A percentile compares a stretch with the other conserved stretches of the same genome.
Conservation (phyloP, 2,797 vertebrate species). For the Sarcophilus harrisii region DNA sequence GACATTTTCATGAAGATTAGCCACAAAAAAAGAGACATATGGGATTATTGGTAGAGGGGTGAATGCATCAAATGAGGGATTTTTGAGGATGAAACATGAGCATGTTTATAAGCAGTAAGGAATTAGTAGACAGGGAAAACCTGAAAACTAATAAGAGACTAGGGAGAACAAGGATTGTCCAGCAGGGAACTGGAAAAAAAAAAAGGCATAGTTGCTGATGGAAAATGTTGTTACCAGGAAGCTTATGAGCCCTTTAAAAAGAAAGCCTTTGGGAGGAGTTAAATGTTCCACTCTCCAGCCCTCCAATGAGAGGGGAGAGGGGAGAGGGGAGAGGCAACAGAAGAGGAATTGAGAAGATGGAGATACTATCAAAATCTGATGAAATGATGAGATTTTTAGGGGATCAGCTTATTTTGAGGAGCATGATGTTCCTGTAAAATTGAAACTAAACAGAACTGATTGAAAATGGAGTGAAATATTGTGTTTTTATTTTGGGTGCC, state of each 20-base stretch:
- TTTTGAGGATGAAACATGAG: too few species aligned
- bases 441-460: too few species aligned
- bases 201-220: neutral
- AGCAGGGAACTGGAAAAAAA: neutral
- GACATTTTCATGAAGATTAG: too few species aligned
- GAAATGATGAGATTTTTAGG: neutral
- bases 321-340: neutral
- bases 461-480: neutral
- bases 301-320: neutral
- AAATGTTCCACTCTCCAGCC: neutral
- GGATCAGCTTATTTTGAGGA: neutral
- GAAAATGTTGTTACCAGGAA: neutral
- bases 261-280: neutral
- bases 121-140: too few species aligned
- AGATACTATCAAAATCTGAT: neutral
- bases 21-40: too few species aligned
- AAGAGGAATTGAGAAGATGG: neutral
- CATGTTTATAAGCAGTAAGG: too few species aligned
- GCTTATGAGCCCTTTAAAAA: neutral
- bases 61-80: too few species aligned
- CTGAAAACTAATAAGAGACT: too few species aligned
- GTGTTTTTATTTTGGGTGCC: neutral
- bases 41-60: too few species aligned
- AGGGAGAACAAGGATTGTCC: too few species aligned
- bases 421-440: too few species aligned